Conservation (phyloP, 1,140 invertebrate genomes). For the Drosophila watanabei region DNA sequence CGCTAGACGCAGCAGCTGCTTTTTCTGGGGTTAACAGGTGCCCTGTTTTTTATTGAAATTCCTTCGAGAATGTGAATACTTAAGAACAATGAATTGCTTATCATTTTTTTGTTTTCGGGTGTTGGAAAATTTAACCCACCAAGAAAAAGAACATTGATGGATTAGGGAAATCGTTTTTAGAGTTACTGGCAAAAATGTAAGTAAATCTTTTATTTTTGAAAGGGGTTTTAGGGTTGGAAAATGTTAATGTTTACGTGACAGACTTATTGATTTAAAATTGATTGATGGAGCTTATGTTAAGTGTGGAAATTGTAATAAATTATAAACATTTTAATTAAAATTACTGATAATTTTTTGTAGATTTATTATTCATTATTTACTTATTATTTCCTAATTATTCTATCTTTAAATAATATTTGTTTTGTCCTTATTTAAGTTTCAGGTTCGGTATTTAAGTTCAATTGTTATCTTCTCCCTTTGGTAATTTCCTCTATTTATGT, state of each 20-base stretch:
- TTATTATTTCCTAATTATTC: too few relatives aligned
- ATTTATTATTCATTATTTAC: too few relatives aligned
- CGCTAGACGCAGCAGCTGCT: constrained; percentile 11
- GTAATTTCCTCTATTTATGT: neutral
- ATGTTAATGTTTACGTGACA: neutral
- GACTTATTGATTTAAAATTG: constrained; percentile 4
- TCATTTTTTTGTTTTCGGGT: neutral
- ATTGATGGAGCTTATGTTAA: constrained; percentile 3
- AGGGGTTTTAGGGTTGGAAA: neutral
- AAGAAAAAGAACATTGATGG: constrained; percentile 12
- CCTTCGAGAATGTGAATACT: constrained; percentile 4
- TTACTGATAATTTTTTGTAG: neutral
- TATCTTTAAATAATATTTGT: neutral
- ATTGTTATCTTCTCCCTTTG: neutral
- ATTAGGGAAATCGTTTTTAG: constrained; percentile 1
- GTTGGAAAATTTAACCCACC: neutral
- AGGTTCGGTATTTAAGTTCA: neutral
- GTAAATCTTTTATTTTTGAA: neutral
- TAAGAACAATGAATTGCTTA: constrained; percentile 27
- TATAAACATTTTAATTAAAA: neutral
- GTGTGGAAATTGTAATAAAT: neutral
- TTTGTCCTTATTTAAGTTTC: neutral
- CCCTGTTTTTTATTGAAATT: constrained; percentile 23
- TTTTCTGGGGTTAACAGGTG: constrained; percentile 35
- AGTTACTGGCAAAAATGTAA: constrained; percentile 1